Conservation (phyloP, 1,140 invertebrate genomes). For the Mylabris phalerata region DNA sequence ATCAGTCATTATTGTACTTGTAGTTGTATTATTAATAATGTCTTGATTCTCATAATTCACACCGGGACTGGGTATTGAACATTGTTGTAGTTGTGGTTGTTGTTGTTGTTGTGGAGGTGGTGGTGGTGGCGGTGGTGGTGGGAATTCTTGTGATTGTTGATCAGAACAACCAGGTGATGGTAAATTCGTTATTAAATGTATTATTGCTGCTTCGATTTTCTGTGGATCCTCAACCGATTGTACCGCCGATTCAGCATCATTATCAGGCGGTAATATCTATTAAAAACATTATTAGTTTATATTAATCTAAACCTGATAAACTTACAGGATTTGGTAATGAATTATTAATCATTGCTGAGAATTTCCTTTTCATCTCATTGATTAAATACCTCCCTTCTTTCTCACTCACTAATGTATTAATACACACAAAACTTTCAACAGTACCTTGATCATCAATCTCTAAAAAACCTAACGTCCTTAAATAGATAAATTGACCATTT, state of each 20-base stretch:
- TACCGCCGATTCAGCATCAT: not conserved
- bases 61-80: slow-evolving; percentile 24
- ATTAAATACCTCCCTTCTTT: slow-evolving; percentile 61
- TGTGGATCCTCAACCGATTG: slow-evolving; percentile 56
- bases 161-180: slow-evolving; percentile 35
- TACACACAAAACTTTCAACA: slow-evolving; percentile 75
- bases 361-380: slow-evolving; percentile 64
- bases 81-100: slow-evolving; percentile 5
- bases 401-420: slow-evolving; percentile 70
- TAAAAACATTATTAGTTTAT: not conserved
- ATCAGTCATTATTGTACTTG: slow-evolving; percentile 3
- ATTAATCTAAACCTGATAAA: not conserved
- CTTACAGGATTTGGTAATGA: slow-evolving; percentile 6
- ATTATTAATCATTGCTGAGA: slow-evolving; percentile 52
- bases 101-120: not conserved
- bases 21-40: slow-evolving; percentile 10
- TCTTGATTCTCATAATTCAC: slow-evolving; percentile 28
- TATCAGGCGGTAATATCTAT: not conserved
- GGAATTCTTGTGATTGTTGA: not conserved
- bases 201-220: slow-evolving; percentile 58
- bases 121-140: slow-evolving; percentile 15
- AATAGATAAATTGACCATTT: slow-evolving; percentile 71
- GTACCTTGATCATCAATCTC: slow-evolving; percentile 66
- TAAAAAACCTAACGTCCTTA: slow-evolving; percentile 69
- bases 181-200: slow-evolving; percentile 60